Evolutionary conservation across 2,113 vertebrate genomes (phyloP), one percentile per base, ranked within the genome.

Genomic region (Pyxicephalus adspersus): DNA sequence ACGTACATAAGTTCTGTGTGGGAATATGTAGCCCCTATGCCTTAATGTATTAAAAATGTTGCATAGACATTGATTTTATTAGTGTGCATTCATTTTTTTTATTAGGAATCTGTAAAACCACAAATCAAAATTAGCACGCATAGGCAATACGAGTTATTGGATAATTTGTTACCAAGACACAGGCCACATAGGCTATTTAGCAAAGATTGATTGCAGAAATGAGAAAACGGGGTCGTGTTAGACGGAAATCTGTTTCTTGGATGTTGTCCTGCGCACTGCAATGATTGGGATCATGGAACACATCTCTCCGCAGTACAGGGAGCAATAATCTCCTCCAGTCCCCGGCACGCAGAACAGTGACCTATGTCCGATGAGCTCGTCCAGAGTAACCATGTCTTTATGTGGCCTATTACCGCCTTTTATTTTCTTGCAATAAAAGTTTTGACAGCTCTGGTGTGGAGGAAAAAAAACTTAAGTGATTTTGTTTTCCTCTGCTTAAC

Each of bases 71-170:
- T 15, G 71, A 34, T 60, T 60, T 17, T 45, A 13, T 13, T 38
- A 38, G 54, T 38, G 71, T 55, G 17, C 54, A 15, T 31, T 11
- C 23, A 82, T 58, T 67, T 64, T 9, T 29, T 77, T 26, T 34
- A 76, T 57, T n/a, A n/a, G n/a, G 83, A 61, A 61, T 74, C 80
- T 77, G 18, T 64, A 3, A 26, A 22, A 83, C 50, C 76, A 52
- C 58, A 65, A 72, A 34, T 58, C 19, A 18, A 38, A 34, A 4
- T 1, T 16, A 15, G 9, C 76, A 22, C 11, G 50, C 58, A 18
- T 45, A 57, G 11, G 74, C 17, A 58, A 77, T 34, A n/a, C 1
- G 22, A 54, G 70, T n/a, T 29, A 74, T 23, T 5, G 55, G 71
- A 60, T 74, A 52, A 15, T 50, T 64, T n/a, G 66, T 23, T 31